Evolutionary conservation across 2,797 vertebrate species (phyloP).

Genomic region (Molossus molossus): DNA sequence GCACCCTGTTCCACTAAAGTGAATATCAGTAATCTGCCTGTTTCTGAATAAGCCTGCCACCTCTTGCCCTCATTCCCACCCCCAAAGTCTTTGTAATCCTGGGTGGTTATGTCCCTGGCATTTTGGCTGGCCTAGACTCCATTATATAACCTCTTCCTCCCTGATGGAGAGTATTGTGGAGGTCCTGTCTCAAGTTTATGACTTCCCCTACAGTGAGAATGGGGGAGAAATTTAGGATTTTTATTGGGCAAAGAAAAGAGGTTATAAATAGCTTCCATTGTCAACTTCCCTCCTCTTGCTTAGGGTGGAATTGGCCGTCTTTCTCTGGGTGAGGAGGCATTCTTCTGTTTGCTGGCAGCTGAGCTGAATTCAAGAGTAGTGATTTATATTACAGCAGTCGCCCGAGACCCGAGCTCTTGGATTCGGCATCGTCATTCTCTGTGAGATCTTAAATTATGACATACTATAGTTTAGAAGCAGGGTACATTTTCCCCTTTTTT

Average conservation of each 20-base stretch:
- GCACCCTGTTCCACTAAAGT: neutral
- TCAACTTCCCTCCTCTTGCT: constrained; percentile 46
- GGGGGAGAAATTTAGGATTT: constrained; percentile 43
- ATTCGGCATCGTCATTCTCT: neutral
- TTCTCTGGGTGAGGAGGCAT: constrained; percentile 5
- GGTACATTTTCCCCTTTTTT: neutral
- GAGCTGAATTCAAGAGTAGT: constrained; percentile 43
- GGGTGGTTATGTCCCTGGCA: neutral
- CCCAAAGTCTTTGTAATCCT: neutral
- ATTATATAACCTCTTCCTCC: neutral
- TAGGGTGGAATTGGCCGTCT: constrained; percentile 28
- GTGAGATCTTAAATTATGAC: neutral
- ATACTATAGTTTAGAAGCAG: constrained; percentile 15
- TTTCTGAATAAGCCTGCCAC: neutral
- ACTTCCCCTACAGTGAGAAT: neutral
- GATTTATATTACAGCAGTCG: neutral
- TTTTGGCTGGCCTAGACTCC: constrained; percentile 7
- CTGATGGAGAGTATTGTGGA: neutral
- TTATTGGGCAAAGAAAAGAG: constrained; percentile 50
- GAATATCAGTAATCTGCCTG: neutral
- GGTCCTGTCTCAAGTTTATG: neutral
- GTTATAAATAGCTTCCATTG: constrained; percentile 61
- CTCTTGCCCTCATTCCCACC: neutral
- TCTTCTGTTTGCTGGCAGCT: neutral
- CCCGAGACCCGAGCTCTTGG: constrained; percentile 9